Conservation (phyloP, 2,888 invertebrate genomes). For the Spodoptera picta region DNA sequence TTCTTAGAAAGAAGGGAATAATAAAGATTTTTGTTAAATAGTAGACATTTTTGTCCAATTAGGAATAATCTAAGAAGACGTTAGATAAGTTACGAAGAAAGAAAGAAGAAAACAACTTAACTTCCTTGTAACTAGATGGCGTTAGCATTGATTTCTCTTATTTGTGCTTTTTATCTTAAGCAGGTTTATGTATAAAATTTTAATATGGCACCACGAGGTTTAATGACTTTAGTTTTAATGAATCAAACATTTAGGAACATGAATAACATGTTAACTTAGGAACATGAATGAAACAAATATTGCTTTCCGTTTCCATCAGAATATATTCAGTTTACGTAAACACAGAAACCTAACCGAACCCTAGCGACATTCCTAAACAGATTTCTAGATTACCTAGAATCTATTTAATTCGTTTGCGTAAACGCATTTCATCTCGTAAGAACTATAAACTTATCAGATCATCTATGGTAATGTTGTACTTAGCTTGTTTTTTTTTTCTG, state of each 20-base stretch:
- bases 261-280: too few relatives aligned
- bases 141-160: background rate
- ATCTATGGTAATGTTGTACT: conserved; percentile 31
- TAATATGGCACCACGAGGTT: too few relatives aligned
- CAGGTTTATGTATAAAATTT: too few relatives aligned
- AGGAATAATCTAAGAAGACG: too few relatives aligned
- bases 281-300: background rate
- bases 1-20: background rate
- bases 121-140: conserved; percentile 9
- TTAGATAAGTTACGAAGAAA: too few relatives aligned
- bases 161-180: too few relatives aligned
- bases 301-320: conserved; percentile 16
- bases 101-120: background rate
- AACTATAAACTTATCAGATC: conserved; percentile 12
- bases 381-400: conserved; percentile 54
- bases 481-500: conserved; percentile 2
- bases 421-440: conserved; percentile 30
- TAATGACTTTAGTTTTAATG: too few relatives aligned
- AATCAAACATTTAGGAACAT: too few relatives aligned
- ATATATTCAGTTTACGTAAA: conserved; percentile 38
- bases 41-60: too few relatives aligned
- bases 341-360: conserved; percentile 15
- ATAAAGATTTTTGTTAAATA: too few relatives aligned
- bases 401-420: conserved; percentile 39
- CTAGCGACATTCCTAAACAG: conserved; percentile 47